Percentiles rank a stretch among this genome's conserved stretches.
Conservation (phyloP, 1,140 invertebrate species). For the Araneus ventricosus region DNA sequence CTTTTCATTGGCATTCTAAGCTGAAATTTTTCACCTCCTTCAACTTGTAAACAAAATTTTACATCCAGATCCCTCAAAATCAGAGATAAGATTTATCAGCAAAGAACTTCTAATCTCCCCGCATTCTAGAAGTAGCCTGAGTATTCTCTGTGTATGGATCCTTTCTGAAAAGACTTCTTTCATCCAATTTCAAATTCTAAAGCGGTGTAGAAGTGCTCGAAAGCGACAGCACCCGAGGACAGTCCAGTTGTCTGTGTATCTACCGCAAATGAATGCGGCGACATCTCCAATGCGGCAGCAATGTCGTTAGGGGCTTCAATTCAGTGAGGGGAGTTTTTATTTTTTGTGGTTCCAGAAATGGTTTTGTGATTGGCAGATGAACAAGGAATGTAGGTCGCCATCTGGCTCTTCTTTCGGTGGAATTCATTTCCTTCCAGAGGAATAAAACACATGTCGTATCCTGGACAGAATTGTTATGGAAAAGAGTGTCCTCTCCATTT, state of each 20-base stretch:
- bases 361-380: slow-evolving; percentile 63
- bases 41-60: no score
- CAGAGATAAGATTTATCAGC: no score
- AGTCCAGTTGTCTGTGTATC: neutral
- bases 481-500: neutral
- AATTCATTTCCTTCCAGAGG: slow-evolving; percentile 28
- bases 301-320: slow-evolving; percentile 44
- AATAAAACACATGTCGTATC: slow-evolving; percentile 42
- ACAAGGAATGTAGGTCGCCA: slow-evolving; percentile 55
- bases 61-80: no score
- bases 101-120: no score
- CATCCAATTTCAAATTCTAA: slow-evolving; percentile 47
- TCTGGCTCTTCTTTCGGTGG: slow-evolving; percentile 45
- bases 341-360: slow-evolving; percentile 47
- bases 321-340: slow-evolving; percentile 41
- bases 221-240: neutral
- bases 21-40: no score
- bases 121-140: neutral
- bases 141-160: neutral
- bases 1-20: no score
- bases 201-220: neutral
- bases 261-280: slow-evolving; percentile 18
- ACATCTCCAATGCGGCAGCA: slow-evolving; percentile 9
- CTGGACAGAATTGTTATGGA: slow-evolving; percentile 7
- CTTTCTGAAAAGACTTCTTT: slow-evolving; percentile 3